Evolutionary conservation across 2,888 invertebrate species (phyloP).

Genomic region (Helicoverpa assulta): DNA sequence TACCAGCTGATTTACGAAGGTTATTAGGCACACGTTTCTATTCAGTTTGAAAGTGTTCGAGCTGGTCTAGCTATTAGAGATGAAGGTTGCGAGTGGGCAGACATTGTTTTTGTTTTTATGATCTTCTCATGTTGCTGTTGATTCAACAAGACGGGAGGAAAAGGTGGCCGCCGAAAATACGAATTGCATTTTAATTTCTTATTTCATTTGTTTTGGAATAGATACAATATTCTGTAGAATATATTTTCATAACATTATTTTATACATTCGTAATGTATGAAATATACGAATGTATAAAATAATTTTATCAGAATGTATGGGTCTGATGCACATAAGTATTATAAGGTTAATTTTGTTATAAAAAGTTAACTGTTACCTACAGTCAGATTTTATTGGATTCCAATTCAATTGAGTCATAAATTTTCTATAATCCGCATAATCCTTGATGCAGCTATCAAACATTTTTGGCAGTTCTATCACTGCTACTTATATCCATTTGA

Average conservation of each 20-base stretch:
- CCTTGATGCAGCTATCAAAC: slow-evolving; percentile 20
- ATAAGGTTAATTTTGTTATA: no score
- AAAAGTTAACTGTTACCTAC: no score
- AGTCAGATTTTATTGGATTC: slow-evolving; percentile 17
- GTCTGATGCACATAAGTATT: no score
- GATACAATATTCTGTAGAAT: background rate
- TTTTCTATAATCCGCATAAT: slow-evolving; percentile 41
- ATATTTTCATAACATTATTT: background rate
- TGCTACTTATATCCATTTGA: slow-evolving; percentile 4
- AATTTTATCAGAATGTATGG: background rate
- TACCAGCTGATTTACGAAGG: slow-evolving; percentile 72
- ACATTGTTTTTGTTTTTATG: slow-evolving; percentile 64
- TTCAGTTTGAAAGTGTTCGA: slow-evolving; percentile 65
- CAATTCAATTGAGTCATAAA: slow-evolving; percentile 30
- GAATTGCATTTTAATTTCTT: slow-evolving; percentile 14
- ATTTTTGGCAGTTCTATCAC: slow-evolving; percentile 34
- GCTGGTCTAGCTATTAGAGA: slow-evolving; percentile 57
- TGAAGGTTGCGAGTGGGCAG: slow-evolving; percentile 69
- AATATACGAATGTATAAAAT: no score
- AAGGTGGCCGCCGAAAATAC: slow-evolving; percentile 28
- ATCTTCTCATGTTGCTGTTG: slow-evolving; percentile 52
- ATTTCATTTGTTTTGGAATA: background rate
- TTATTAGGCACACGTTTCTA: slow-evolving; percentile 68
- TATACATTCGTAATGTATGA: no score
- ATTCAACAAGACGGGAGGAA: slow-evolving; percentile 43